phyloP scores from a whole-genome alignment of 2,113 vertebrate species.

The Microcebus lehilahytsara region DNA sequence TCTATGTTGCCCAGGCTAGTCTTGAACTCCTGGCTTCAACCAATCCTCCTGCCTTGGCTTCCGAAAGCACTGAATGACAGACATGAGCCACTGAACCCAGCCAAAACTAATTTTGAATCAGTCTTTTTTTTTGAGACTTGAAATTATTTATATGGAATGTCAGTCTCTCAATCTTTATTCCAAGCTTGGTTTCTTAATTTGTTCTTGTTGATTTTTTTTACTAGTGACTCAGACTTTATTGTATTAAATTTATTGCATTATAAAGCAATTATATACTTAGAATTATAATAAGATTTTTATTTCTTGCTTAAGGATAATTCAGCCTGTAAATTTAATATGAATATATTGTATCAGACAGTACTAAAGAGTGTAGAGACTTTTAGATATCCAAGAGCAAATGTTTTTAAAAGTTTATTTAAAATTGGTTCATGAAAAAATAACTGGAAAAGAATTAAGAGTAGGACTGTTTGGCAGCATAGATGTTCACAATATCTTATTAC shows the following conservation, averaged over 20 bases:
- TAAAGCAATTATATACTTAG: constrained; percentile 26
- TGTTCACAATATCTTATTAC: neutral
- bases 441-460: neutral
- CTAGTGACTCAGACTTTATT: neutral
- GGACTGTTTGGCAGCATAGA: neutral
- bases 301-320: constrained; percentile 38
- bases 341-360: constrained; percentile 21
- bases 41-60: too few relatives aligned
- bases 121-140: constrained; percentile 10
- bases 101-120: neutral
- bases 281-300: constrained; percentile 18
- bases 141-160: neutral
- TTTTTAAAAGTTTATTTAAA: constrained; percentile 45
- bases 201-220: neutral
- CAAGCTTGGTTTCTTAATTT: constrained; percentile 23
- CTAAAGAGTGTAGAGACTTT: constrained; percentile 4
- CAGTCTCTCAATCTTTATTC: neutral
- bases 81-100: too few relatives aligned
- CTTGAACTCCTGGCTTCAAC: too few relatives aligned
- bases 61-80: too few relatives aligned
- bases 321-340: constrained; percentile 22
- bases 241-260: neutral
- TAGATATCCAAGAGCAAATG: neutral
- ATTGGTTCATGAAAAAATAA: neutral
- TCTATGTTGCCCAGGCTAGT: too few relatives aligned